Evolutionary conservation across 2,888 invertebrate genomes (phyloP).

Genomic region (Metopia argyrocephala): DNA sequence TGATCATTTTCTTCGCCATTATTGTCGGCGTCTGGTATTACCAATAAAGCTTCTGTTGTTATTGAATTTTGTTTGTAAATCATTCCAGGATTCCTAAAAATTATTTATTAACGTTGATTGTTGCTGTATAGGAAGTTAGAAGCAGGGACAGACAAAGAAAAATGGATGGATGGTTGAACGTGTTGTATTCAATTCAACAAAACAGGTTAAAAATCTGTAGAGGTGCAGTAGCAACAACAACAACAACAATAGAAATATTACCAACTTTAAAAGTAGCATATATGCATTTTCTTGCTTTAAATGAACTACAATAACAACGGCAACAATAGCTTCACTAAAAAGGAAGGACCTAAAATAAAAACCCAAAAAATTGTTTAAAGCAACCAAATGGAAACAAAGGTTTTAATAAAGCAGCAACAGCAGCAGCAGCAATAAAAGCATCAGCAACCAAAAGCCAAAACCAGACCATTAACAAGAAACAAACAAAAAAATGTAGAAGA

Average conservation of each 20-base stretch:
- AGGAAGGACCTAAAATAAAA: slow-evolving; percentile 27
- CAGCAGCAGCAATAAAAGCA: slow-evolving; percentile 18
- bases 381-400: slow-evolving; percentile 62
- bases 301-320: slow-evolving; percentile 20
- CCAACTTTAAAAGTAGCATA: slow-evolving; percentile 65
- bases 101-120: slow-evolving; percentile 74
- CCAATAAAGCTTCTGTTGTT: slow-evolving; percentile 63
- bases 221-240: slow-evolving; percentile 7
- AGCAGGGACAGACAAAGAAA: background rate
- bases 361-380: slow-evolving; percentile 46
- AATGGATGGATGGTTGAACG: slow-evolving; percentile 66
- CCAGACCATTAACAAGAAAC: slow-evolving; percentile 38
- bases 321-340: slow-evolving; percentile 59
- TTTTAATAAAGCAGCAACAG: slow-evolving; percentile 49
- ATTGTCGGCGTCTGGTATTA: slow-evolving; percentile 58
- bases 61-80: slow-evolving; percentile 48
- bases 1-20: slow-evolving; percentile 29
- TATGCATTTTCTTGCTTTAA: slow-evolving; percentile 2
- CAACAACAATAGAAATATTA: slow-evolving; percentile 65
- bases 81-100: slow-evolving; percentile 73
- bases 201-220: slow-evolving; percentile 73
- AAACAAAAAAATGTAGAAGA: slow-evolving; percentile 5
- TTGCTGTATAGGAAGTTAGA: slow-evolving; percentile 57
- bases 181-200: slow-evolving; percentile 70
- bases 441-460: slow-evolving; percentile 12